These are phyloP conservation scores for Cryptotis parvus DNA, from an alignment of 2,113 vertebrate genomes.

Conservation along the genomic window DNA sequence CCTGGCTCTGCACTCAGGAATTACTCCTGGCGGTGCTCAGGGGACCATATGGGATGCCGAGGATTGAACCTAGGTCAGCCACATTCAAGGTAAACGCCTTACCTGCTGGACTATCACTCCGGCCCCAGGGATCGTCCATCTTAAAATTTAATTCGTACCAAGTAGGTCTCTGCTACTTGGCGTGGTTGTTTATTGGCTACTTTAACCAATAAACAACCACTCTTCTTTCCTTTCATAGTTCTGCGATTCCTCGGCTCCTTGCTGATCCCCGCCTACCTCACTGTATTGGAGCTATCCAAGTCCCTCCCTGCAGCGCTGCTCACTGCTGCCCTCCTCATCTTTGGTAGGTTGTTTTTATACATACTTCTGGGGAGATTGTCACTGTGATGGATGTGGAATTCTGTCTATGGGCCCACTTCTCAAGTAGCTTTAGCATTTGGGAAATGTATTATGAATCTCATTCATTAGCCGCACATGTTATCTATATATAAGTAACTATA, in stretches of 20 bases:
- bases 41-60: too few species aligned
- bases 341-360: constrained; percentile 90
- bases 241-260: constrained; percentile 94
- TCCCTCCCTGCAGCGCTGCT: constrained; percentile 93
- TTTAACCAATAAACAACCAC: too few species aligned
- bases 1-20: too few species aligned
- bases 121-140: too few species aligned
- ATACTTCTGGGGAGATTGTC: too few species aligned
- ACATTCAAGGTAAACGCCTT: too few species aligned
- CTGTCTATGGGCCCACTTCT: background rate
- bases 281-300: constrained; percentile 92
- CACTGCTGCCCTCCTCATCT: constrained; percentile 92
- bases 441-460: constrained; percentile 9
- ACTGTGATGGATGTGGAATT: too few species aligned
- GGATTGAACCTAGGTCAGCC: too few species aligned
- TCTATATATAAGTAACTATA: background rate
- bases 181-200: background rate
- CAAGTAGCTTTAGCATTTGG: constrained; percentile 25
- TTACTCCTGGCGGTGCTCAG: too few species aligned
- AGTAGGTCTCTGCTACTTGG: background rate
- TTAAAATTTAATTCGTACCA: background rate
- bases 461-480: background rate
- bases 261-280: constrained; percentile 93
- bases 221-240: constrained; percentile 87
- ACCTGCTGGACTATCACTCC: too few species aligned